Evolutionary conservation across 53 echinoderm and acorn worm species (phyloP).

Genomic region (Holothuria scabra): DNA sequence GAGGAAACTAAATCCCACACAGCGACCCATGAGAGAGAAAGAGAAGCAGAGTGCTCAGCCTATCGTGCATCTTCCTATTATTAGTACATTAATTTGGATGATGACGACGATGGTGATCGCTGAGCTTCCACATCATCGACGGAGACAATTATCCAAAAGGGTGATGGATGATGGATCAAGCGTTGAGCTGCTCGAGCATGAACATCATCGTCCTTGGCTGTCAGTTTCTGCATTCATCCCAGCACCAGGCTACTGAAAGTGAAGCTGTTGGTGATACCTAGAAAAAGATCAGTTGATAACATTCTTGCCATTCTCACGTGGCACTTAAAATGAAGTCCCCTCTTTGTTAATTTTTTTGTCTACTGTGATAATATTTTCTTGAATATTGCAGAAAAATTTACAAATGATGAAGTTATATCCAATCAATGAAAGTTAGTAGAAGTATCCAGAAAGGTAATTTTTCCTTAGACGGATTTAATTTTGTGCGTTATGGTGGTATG

Average conservation of each 20-base stretch:
- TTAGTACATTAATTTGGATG: slow-evolving; percentile 44
- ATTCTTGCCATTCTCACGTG: slow-evolving; percentile 17
- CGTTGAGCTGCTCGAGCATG: slow-evolving; percentile 15
- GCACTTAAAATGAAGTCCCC: too few species aligned
- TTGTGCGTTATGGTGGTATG: too few species aligned
- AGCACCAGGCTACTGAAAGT: neutral
- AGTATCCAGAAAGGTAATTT: too few species aligned
- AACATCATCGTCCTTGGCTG: slow-evolving; percentile 38
- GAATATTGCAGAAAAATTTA: too few species aligned
- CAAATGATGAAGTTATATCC: too few species aligned
- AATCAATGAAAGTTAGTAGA: too few species aligned
- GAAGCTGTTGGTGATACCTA: neutral
- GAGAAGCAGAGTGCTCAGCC: too few species aligned
- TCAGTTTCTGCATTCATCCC: slow-evolving; percentile 29
- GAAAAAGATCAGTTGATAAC: slow-evolving; percentile 20
- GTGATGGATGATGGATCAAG: slow-evolving; percentile 38
- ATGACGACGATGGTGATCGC: slow-evolving; percentile 28
- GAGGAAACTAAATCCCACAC: neutral
- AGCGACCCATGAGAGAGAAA: too few species aligned
- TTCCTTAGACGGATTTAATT: too few species aligned
- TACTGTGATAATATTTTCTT: too few species aligned
- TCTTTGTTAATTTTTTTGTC: too few species aligned
- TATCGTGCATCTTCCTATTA: slow-evolving; percentile 29
- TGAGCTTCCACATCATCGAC: slow-evolving; percentile 16
- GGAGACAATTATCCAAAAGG: slow-evolving; percentile 39